These are phyloP conservation scores for human (Homo sapiens) DNA, from an alignment of 2,113 vertebrate genomes.

Conservation along the genomic window DNA sequence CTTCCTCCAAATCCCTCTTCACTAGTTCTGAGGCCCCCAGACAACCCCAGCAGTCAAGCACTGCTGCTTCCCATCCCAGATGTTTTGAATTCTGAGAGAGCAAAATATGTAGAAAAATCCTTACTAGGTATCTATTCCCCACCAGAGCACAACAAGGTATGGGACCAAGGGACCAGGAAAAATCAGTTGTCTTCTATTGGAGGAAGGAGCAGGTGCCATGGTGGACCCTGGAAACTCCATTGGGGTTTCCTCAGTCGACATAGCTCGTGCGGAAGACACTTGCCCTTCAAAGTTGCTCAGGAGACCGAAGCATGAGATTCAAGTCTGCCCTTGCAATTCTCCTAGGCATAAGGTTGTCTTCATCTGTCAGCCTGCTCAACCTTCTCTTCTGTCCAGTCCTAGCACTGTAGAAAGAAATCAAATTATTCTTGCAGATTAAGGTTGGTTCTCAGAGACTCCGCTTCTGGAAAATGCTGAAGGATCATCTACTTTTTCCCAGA, in stretches of 20 bases:
- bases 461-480: neutral
- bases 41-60: neutral
- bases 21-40: neutral
- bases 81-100: slow-evolving; percentile 40
- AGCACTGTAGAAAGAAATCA: neutral
- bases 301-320: rapidly evolving
- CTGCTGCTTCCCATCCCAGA: neutral
- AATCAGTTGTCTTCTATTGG: neutral
- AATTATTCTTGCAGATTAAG: neutral
- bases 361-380: neutral
- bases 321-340: neutral
- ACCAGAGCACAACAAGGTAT: neutral
- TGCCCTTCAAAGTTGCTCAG: neutral
- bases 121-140: slow-evolving; percentile 9
- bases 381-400: neutral
- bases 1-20: neutral
- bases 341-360: neutral
- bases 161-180: neutral
- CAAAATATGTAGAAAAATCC: neutral
- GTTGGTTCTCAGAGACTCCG: neutral
- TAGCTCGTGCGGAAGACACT: neutral
- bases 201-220: neutral
- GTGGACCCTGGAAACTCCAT: neutral
- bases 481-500: neutral
- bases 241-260: neutral